phyloP scores from a whole-genome alignment of 2,888 invertebrate species.

The Phyllotreta cruciferae region DNA sequence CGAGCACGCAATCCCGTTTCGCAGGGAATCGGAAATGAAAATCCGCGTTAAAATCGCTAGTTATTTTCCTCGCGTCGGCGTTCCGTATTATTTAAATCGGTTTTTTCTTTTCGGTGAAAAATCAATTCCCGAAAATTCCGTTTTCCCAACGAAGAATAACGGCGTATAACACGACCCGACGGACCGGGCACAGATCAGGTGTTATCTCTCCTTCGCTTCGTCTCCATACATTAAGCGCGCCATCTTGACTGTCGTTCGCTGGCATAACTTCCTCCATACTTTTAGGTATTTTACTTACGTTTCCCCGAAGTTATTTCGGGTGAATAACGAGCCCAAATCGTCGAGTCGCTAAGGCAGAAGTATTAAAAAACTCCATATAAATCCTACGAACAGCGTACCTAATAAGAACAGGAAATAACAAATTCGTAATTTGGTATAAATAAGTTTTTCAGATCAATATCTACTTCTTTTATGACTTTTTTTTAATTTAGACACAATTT shows the following conservation, averaged over 20 bases:
- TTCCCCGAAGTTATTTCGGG: conserved; percentile 15
- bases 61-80: no score
- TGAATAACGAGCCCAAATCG: conserved; percentile 11
- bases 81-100: no score
- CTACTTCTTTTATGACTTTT: no score
- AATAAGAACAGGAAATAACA: no score
- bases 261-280: conserved; percentile 48
- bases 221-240: conserved; percentile 53
- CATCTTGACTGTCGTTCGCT: conserved; percentile 44
- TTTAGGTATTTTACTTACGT: conserved; percentile 1
- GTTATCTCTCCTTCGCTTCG: conserved; percentile 56
- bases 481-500: no score
- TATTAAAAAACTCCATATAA: no score
- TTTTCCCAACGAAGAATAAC: conserved; percentile 10
- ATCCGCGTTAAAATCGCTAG: no score
- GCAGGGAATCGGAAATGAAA: no score
- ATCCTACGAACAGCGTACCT: no score
- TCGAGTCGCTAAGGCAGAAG: background rate
- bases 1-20: no score
- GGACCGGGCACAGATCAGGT: conserved; percentile 52
- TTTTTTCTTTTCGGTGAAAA: background rate
- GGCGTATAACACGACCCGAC: conserved; percentile 22
- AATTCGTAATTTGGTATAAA: no score
- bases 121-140: conserved; percentile 7
- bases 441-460: no score